These are phyloP conservation scores for Antheraea yamamai DNA, from an alignment of 2,888 invertebrate genomes.

Conservation along the genomic window DNA sequence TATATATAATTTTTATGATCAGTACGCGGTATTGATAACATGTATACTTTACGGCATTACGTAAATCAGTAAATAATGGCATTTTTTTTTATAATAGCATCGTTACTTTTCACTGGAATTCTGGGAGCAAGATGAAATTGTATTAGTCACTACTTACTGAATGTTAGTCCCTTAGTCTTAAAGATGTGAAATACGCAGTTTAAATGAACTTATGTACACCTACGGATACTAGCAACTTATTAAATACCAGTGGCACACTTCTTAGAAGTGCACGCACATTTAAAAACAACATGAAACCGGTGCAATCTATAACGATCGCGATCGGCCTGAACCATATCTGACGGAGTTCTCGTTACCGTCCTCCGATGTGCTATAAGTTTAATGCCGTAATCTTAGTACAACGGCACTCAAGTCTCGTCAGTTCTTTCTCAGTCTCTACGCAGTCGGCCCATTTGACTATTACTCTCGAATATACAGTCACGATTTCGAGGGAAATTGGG, in stretches of 20 bases:
- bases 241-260: constrained; percentile 58
- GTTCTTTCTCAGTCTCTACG: constrained; percentile 17
- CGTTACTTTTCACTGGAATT: constrained; percentile 8
- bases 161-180: constrained; percentile 1
- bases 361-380: constrained; percentile 4
- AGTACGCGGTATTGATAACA: not conserved
- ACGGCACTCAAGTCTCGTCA: constrained; percentile 7
- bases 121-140: not conserved
- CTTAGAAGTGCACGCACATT: constrained; percentile 59
- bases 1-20: not conserved
- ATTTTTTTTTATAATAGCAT: not conserved
- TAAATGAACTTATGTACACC: constrained; percentile 17
- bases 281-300: constrained; percentile 5
- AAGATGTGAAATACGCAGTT: not conserved
- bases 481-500: constrained; percentile 62
- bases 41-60: not conserved
- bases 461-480: constrained; percentile 48
- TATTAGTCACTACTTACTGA: not conserved
- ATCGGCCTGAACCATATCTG: not conserved
- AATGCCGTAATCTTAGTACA: not conserved
- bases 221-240: constrained; percentile 26
- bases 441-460: constrained; percentile 27
- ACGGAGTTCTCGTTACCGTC: not conserved
- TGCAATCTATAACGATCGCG: constrained; percentile 17
- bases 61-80: not conserved